Base-by-base conservation (phyloP, 2,113 vertebrate species). In the Pluvianellus socialis region DNA sequence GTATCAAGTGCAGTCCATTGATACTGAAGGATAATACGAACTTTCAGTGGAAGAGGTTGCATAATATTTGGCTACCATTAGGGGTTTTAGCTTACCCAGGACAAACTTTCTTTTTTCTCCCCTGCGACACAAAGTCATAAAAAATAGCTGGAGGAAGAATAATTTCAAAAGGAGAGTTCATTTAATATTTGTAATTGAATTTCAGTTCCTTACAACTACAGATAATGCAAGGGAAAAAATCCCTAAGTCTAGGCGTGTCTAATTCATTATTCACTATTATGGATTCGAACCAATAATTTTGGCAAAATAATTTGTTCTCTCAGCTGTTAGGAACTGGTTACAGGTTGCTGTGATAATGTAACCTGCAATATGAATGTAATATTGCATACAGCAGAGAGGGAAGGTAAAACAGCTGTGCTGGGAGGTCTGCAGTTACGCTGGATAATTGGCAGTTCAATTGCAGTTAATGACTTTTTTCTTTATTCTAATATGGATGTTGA, bases 401-500 rank as follows among this genome's bases (percentile, higher is more conserved):
- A 87, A 82, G 70, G 93, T 89, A 52, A 79, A 97, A 68, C 73
- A 96, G 67, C 79, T 91, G 74, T 56, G 87, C 86, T 88, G 94
- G 93, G 88, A 92, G 90, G 79, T 88, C 79, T 87, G 83, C 52
- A 81, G 72, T 88, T 92, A 80, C 49, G 10, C 42, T 49, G 45
- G 47, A 19, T 91, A 90, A 96, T 96, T 90, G 95, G 79, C 86
- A 94, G 80, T 76, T 93, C 76, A 94, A 27, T 83, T 67, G 86
- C 84, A 96, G 63, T 66, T 97, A 97, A 96, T 96, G 89, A 95
- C 94, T 97, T 97, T 96, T 94, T 93, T 83, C 79, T 94, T 93
- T 65, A 73, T 80, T 74, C 75, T 72, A 68, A 90, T 93, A 82
- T 74, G 93, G 92, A 84, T 66, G 88, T 83, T 90, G 75, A 92